Percentiles rank a stretch among this genome's conserved stretches.
These are phyloP conservation scores for Corydoras maculifer DNA, from an alignment of 2,113 vertebrate genomes.

Conservation along the genomic window DNA sequence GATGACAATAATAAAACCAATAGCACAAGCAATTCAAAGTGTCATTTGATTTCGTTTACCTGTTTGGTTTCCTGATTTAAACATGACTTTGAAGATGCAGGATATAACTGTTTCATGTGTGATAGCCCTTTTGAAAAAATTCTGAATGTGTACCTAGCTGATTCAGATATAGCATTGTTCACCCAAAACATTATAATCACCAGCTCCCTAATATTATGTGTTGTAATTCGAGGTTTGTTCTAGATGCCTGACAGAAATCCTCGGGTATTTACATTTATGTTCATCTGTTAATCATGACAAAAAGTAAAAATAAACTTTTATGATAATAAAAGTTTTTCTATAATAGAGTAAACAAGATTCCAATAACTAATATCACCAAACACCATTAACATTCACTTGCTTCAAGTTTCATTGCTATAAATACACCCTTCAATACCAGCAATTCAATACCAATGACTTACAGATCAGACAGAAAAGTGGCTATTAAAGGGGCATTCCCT, in stretches of 20 bases:
- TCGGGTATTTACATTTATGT: too few relatives aligned
- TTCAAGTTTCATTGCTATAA: neutral
- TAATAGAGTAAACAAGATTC: neutral
- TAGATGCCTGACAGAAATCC: too few relatives aligned
- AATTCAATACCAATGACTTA: conserved; percentile 24
- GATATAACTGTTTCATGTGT: too few relatives aligned
- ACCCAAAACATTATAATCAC: too few relatives aligned
- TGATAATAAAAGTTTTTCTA: neutral
- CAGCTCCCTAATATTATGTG: too few relatives aligned
- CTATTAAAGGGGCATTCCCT: conserved; percentile 9
- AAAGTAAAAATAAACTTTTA: neutral
- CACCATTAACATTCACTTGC: conserved; percentile 4
- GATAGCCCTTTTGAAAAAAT: too few relatives aligned
- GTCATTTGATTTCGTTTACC: conserved; percentile 45
- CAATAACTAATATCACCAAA: neutral
- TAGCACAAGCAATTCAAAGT: conserved; percentile 67
- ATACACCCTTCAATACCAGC: neutral
- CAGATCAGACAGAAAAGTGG: conserved; percentile 21
- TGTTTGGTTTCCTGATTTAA: neutral
- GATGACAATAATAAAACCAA: conserved; percentile 74
- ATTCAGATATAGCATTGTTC: too few relatives aligned
- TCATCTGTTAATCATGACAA: too few relatives aligned
- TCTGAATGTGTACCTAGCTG: too few relatives aligned
- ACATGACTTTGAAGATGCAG: neutral
- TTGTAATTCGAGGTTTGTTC: too few relatives aligned